Evolutionary conservation across 2,888 invertebrate species (phyloP).

Genomic region (Gymnocheta viridis): DNA sequence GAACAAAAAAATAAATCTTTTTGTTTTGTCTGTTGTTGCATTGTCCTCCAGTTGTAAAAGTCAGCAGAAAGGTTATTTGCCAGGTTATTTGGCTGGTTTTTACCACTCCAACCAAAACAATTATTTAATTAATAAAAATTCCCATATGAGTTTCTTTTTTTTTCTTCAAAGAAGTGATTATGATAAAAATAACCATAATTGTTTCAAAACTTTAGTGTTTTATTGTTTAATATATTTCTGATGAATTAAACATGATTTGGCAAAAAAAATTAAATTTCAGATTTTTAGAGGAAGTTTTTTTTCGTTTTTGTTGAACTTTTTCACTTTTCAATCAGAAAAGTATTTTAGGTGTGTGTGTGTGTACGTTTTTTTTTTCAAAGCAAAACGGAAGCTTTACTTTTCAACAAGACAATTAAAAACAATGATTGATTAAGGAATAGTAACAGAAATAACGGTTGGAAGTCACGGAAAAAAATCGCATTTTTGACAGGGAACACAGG

Average conservation of each 20-base stretch:
- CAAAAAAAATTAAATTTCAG: conserved; percentile 1
- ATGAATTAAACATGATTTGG: conserved; percentile 50
- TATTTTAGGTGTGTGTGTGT: background rate
- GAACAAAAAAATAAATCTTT: background rate
- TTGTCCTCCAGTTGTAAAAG: conserved; percentile 21
- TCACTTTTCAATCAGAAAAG: background rate
- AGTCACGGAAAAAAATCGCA: background rate
- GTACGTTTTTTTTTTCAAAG: background rate
- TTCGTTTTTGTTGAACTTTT: background rate
- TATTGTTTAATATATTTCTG: background rate
- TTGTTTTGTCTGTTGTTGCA: background rate
- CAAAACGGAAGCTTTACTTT: conserved; percentile 40
- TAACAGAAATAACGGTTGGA: background rate
- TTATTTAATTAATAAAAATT: conserved; percentile 24
- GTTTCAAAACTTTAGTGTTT: background rate
- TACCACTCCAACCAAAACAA: background rate
- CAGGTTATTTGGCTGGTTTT: background rate
- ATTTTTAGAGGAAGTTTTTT: conserved; percentile 17
- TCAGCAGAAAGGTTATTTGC: background rate
- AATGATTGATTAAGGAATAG: conserved; percentile 8
- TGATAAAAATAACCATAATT: background rate
- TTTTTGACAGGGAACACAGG: background rate
- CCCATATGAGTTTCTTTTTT: background rate
- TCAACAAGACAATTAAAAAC: background rate
- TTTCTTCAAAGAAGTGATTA: background rate